phyloP scores from a whole-genome alignment of 2,888 invertebrate genomes.

The Leptopilina drosophilae region DNA sequence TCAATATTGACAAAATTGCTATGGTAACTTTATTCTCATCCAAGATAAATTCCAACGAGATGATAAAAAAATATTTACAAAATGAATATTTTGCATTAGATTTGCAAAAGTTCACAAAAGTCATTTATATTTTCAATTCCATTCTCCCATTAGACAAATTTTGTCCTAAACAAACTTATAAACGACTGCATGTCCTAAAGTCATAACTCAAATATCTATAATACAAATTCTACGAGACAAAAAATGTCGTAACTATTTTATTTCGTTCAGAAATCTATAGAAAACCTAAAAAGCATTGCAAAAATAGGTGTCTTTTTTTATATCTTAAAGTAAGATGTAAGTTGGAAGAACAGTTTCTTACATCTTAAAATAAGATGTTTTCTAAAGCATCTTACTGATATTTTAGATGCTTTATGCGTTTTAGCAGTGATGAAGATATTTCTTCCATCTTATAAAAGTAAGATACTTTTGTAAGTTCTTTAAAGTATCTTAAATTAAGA shows the following conservation, averaged over 20 bases:
- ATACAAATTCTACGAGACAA: background rate
- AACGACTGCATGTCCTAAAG: background rate
- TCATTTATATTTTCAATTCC: conserved; percentile 7
- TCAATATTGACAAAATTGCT: conserved; percentile 60
- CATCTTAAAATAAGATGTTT: too few species aligned
- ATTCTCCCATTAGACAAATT: background rate
- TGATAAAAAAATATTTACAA: conserved; percentile 33
- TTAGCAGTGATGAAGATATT: too few species aligned
- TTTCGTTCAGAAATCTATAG: background rate
- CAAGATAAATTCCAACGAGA: conserved; percentile 33
- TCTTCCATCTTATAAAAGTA: too few species aligned
- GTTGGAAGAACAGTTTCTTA: too few species aligned
- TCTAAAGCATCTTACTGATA: too few species aligned
- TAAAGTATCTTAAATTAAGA: too few species aligned
- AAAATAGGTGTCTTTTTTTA: too few species aligned
- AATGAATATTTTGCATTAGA: background rate
- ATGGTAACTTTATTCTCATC: conserved; percentile 18
- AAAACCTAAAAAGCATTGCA: background rate
- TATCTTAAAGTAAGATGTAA: too few species aligned
- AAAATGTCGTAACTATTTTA: background rate
- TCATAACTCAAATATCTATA: background rate
- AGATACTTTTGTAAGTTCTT: too few species aligned
- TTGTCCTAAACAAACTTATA: conserved; percentile 19
- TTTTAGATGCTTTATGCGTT: too few species aligned
- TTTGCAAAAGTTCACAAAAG: background rate